Conservation (phyloP, 2,113 vertebrate genomes). For the Myotis yumanensis region DNA sequence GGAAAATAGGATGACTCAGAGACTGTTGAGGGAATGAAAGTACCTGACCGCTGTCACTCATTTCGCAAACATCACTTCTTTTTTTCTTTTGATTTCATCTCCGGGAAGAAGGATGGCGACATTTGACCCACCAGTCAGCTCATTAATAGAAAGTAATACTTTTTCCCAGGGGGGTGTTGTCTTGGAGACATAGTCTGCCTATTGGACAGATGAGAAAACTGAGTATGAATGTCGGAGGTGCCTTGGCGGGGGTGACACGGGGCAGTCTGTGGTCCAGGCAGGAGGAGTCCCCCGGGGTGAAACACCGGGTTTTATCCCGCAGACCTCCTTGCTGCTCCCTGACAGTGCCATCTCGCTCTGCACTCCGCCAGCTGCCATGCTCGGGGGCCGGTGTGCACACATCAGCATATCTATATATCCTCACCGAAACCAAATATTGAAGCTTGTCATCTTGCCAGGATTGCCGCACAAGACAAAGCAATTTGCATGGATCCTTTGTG, state of each 20-base stretch:
- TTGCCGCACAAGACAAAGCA: constrained; percentile 54
- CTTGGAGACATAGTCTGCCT: not conserved
- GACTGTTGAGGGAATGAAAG: not conserved
- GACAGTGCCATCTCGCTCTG: accelerated
- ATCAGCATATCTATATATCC: not conserved
- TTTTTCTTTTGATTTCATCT: not conserved
- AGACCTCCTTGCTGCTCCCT: not conserved
- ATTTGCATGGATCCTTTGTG: constrained; percentile 62
- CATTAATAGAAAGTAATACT: not conserved
- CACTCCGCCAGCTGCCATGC: not conserved
- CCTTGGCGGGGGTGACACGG: not conserved
- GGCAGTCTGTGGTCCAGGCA: not conserved
- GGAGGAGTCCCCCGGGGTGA: not conserved
- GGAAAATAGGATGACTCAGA: not conserved
- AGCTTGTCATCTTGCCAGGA: not conserved
- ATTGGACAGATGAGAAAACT: not conserved
- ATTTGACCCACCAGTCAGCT: not conserved
- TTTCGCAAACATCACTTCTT: not conserved
- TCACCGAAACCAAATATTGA: not conserved
- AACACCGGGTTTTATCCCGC: accelerated
- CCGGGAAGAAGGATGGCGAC: not conserved
- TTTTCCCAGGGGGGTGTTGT: not conserved
- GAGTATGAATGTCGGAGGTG: accelerated
- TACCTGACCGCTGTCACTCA: accelerated
- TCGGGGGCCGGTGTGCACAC: not conserved